Percentiles rank a stretch among this genome's conserved stretches.
These are phyloP conservation scores for Ennomos quercinarius DNA, from an alignment of 2,888 invertebrate species.

Conservation along the genomic window DNA sequence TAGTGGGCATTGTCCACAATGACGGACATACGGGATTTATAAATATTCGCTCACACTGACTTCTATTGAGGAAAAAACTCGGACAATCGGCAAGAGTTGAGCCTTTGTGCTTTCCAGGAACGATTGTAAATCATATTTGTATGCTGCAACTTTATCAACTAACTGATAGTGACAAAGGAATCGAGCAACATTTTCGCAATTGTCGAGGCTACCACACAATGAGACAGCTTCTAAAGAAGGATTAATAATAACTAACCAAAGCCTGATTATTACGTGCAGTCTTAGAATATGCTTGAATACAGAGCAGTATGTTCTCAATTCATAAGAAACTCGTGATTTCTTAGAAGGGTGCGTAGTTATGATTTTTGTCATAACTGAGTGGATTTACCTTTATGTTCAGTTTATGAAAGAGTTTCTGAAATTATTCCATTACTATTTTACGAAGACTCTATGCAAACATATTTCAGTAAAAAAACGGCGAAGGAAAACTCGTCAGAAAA, in stretches of 20 bases:
- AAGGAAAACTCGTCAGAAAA: no score
- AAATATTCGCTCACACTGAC: conserved; percentile 59
- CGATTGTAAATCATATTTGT: conserved; percentile 73
- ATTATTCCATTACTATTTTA: not conserved
- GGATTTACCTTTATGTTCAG: conserved; percentile 16
- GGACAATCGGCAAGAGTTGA: conserved; percentile 79
- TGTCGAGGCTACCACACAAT: conserved; percentile 60
- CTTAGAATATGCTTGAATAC: conserved; percentile 6
- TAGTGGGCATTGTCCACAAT: conserved; percentile 82
- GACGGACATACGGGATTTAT: conserved; percentile 64
- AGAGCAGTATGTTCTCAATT: conserved; percentile 44
- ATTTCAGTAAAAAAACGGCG: no score
- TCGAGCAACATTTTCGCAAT: conserved; percentile 57
- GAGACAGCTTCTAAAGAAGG: conserved; percentile 57
- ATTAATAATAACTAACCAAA: conserved; percentile 57
- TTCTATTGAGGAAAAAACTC: conserved; percentile 47
- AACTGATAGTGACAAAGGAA: conserved; percentile 42
- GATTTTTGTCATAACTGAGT: conserved; percentile 38
- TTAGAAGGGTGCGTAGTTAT: conserved; percentile 44
- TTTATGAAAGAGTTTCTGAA: conserved; percentile 13
- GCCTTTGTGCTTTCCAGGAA: conserved; percentile 65
- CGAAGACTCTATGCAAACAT: no score
- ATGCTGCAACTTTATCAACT: conserved; percentile 62
- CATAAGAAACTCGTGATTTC: conserved; percentile 51
- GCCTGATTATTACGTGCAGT: conserved; percentile 51